phyloP scores from a whole-genome alignment of 2,888 invertebrate species.

The Sinhomidia bicolor region DNA sequence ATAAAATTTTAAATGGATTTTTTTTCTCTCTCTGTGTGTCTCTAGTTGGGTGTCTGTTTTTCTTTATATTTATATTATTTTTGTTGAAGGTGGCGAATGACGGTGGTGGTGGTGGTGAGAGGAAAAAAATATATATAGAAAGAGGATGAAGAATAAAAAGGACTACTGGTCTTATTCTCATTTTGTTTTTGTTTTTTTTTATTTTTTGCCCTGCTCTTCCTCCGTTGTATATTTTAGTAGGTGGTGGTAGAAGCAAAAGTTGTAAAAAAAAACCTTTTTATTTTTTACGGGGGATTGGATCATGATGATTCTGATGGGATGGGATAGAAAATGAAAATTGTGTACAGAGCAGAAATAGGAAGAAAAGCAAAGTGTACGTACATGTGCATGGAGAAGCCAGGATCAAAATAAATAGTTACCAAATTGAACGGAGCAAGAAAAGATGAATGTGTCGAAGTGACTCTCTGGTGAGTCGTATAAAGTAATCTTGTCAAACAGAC shows the following conservation, averaged over 20 bases:
- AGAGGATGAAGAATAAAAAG: not conserved
- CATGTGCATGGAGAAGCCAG: not conserved
- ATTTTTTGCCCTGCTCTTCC: too few species aligned
- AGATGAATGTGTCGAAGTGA: slow-evolving; percentile 45
- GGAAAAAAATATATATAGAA: too few species aligned
- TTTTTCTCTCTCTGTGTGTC: slow-evolving; percentile 16
- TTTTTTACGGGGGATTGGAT: slow-evolving; percentile 26
- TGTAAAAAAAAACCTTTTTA: slow-evolving; percentile 38
- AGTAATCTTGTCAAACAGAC: slow-evolving; percentile 39
- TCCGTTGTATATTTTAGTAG: not conserved
- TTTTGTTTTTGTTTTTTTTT: not conserved
- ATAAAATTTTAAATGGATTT: slow-evolving; percentile 56
- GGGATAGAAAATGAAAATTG: not conserved
- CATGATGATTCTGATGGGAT: slow-evolving; percentile 10
- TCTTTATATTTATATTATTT: slow-evolving; percentile 12
- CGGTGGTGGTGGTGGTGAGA: too few species aligned
- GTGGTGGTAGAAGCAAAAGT: not conserved
- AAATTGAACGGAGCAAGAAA: slow-evolving; percentile 13
- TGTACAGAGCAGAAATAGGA: not conserved
- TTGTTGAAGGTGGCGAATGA: not conserved
- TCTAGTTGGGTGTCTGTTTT: not conserved
- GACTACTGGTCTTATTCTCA: slow-evolving; percentile 1
- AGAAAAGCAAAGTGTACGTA: not conserved
- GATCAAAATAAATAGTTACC: slow-evolving; percentile 38
- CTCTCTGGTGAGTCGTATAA: slow-evolving; percentile 59